Evolutionary conservation across 2,888 invertebrate species (phyloP).

Genomic region (Caprella mutica): DNA sequence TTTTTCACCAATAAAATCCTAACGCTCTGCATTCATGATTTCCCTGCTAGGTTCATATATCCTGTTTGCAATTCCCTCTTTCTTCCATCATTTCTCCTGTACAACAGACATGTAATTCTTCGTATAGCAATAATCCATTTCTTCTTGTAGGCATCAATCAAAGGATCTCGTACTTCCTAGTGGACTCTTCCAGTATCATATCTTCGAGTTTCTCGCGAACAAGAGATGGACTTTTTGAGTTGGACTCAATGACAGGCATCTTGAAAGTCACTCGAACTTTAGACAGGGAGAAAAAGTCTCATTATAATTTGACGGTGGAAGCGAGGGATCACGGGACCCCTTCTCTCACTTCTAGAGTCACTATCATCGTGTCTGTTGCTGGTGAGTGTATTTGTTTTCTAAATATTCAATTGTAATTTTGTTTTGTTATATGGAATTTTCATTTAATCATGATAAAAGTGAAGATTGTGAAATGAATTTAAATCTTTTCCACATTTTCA

Average conservation of each 20-base stretch:
- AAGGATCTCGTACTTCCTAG: conserved; percentile 4
- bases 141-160: conserved; percentile 4
- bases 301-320: conserved; percentile 66
- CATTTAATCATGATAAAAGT: too few species aligned
- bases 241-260: conserved; percentile 66
- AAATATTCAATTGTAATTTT: background rate
- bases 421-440: too few species aligned
- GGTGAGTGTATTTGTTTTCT: conserved; percentile 11
- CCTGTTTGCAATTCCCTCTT: too few species aligned
- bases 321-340: conserved; percentile 76
- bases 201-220: conserved; percentile 7
- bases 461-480: too few species aligned
- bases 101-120: too few species aligned
- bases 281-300: conserved; percentile 73
- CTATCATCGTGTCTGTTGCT: conserved; percentile 66
- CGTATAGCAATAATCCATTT: too few species aligned
- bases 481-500: too few species aligned
- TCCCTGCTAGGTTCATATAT: too few species aligned
- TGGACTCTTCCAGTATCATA: conserved; percentile 9
- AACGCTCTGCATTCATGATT: too few species aligned
- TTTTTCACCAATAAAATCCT: too few species aligned
- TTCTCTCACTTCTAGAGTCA: conserved; percentile 54
- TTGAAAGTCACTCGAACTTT: conserved; percentile 68
- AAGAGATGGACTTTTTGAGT: conserved; percentile 2
- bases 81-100: too few species aligned